Evolutionary conservation across 2,113 vertebrate genomes (phyloP), one percentile per base, ranked within the genome.

Genomic region (Jacana jacana): DNA sequence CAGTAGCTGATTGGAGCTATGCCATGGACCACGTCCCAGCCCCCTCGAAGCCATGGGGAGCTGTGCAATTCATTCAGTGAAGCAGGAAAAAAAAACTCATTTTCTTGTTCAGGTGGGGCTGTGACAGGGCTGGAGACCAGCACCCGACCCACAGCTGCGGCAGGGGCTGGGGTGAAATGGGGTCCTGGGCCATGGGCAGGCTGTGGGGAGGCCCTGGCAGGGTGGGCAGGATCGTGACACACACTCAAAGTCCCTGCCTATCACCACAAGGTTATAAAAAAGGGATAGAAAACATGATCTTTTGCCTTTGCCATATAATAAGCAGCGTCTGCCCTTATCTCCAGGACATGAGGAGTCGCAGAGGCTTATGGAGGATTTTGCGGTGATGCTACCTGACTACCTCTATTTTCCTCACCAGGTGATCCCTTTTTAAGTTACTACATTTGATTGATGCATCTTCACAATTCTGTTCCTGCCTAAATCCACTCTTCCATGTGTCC

Each of bases 191-290:
- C 25, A n/a, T 4, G 13, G 63, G 58, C n/a, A 82, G n/a, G 35
- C 14, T 31, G 31, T n/a, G 28, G 39, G 52, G 19, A 49, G 24
- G 42, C 8, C 17, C 22, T 1, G 0, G 27, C 0, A 1, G 17
- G 11, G 10, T 3, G 3, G 27, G n/a, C 48, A 86, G 44, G 42
- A 49, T n/a, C 19, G 10, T 24, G 33, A 48, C 10, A 3, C 13
- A 4, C 33, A 37, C 33, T 31, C 13, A 0, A 42, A 75, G 39
- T 31, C n/a, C 39, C 33, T 60, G 31, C 28, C 15, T 51, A 42
- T 46, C 70, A 78, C 46, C 31, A 46, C 10, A 51, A 49, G 30
- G 30, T 30, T 39, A 42, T 8, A 57, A 82, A 85, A 86, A 57
- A 1, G 5, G 18, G 24, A 37, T 22, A n/a, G 31, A 84, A 83